These are phyloP conservation scores for Glyptemys insculpta DNA, from an alignment of 2,797 vertebrate genomes.

Conservation along the genomic window DNA sequence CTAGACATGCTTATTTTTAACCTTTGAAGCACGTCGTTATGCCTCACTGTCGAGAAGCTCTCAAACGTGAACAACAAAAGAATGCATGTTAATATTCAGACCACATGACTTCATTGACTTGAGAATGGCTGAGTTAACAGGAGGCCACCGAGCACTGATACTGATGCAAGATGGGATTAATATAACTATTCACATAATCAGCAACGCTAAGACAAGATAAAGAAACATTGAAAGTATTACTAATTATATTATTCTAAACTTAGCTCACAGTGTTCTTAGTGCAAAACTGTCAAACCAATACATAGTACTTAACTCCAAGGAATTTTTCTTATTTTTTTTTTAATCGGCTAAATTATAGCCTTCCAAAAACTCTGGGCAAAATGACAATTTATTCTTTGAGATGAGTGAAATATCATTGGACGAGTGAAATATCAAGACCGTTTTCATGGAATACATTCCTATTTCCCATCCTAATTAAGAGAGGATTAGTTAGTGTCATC, in stretches of 20 bases:
- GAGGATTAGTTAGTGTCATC: constrained; percentile 66
- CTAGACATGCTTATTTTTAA: neutral
- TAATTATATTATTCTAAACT: constrained; percentile 44
- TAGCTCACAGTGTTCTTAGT: neutral
- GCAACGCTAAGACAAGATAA: neutral
- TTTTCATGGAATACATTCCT: constrained; percentile 57
- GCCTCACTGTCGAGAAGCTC: neutral
- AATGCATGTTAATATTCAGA: neutral
- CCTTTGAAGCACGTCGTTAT: neutral
- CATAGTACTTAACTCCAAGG: neutral
- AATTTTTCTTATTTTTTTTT: neutral
- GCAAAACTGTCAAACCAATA: neutral
- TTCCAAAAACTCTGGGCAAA: constrained; percentile 27
- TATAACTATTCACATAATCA: constrained; percentile 47
- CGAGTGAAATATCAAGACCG: constrained; percentile 35
- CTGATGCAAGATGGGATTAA: constrained; percentile 38
- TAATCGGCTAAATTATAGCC: constrained; percentile 41
- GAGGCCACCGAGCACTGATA: neutral
- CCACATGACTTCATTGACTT: neutral
- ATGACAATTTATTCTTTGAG: constrained; percentile 35
- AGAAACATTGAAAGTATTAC: neutral
- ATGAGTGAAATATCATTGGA: constrained; percentile 30
- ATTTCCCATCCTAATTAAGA: constrained; percentile 75
- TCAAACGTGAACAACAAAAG: constrained; percentile 26
- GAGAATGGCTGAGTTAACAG: constrained; percentile 4